Percentiles rank a stretch among this genome's conserved stretches.
Conservation (phyloP, 2,797 vertebrate species). For the Gymnothorax reevesii region DNA sequence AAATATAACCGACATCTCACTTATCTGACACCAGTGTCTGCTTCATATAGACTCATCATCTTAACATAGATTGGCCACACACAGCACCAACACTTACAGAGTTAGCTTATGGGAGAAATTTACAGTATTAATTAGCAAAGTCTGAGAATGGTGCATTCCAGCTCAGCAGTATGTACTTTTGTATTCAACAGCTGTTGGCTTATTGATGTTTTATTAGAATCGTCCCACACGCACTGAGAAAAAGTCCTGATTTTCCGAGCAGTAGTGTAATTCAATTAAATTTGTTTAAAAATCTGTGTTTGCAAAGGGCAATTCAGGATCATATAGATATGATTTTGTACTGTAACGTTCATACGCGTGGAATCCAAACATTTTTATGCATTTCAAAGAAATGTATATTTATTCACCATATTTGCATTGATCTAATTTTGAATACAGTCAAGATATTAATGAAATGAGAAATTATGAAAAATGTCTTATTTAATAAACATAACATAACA, state of each 20-base stretch:
- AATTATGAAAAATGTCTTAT: too few relatives aligned
- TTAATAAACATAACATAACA: too few relatives aligned
- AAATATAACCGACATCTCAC: constrained; percentile 7
- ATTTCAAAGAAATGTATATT: not conserved
- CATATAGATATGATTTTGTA: not conserved
- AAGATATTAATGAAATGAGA: too few relatives aligned
- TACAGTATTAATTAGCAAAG: not conserved
- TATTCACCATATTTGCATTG: not conserved
- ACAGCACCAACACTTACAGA: constrained; percentile 4
- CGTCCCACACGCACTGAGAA: not conserved
- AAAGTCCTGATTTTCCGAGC: not conserved
- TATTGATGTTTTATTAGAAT: not conserved
- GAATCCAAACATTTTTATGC: too few relatives aligned
- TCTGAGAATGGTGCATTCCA: not conserved
- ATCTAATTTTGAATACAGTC: too few relatives aligned
- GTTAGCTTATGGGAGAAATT: not conserved
- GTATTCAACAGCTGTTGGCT: not conserved
- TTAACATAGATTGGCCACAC: not conserved
- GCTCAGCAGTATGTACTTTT: not conserved
- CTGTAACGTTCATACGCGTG: too few relatives aligned
- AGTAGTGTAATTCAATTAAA: not conserved
- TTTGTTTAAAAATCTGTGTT: not conserved
- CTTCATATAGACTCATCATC: not conserved
- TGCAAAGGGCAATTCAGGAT: not conserved
- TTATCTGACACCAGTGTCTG: not conserved